A percentile compares a stretch with the other conserved stretches of the same genome.
Evolutionary conservation across 2,797 vertebrate genomes (phyloP).

Genomic region (Pseudopleuronectes americanus): DNA sequence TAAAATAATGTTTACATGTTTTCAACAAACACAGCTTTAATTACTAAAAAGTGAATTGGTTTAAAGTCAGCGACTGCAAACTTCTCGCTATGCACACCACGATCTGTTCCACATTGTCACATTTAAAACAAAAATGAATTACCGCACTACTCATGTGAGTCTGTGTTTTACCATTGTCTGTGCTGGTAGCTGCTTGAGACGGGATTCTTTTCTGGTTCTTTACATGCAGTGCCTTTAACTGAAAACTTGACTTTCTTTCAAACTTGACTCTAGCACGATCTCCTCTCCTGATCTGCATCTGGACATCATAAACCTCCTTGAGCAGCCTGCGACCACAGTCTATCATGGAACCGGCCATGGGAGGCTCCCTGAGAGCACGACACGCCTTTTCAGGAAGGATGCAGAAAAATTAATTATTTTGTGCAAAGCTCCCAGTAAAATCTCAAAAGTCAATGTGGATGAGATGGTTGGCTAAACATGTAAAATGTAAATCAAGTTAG

Average conservation of each 20-base stretch:
- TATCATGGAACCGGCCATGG: slow-evolving; percentile 84
- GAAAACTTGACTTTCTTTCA: slow-evolving; percentile 81
- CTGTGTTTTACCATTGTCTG: slow-evolving; percentile 55
- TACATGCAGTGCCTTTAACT: slow-evolving; percentile 83
- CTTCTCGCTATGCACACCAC: not conserved
- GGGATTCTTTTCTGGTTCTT: slow-evolving; percentile 75
- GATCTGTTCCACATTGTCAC: not conserved
- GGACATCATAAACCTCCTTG: slow-evolving; percentile 72
- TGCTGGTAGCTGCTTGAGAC: not conserved
- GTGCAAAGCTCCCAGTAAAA: not conserved
- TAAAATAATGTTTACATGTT: not conserved
- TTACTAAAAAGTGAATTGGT: too few relatives aligned
- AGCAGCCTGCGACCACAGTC: slow-evolving; percentile 88
- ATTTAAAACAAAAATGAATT: not conserved
- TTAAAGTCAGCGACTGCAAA: not conserved
- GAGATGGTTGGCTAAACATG: not conserved
- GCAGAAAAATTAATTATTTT: not conserved
- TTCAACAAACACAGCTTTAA: not conserved
- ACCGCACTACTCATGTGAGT: slow-evolving; percentile 4
- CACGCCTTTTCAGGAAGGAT: slow-evolving; percentile 80
- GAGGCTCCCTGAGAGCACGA: slow-evolving; percentile 82
- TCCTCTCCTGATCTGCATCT: slow-evolving; percentile 46
- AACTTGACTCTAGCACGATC: slow-evolving; percentile 14
- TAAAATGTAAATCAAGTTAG: not conserved
- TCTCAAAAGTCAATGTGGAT: not conserved